These are phyloP conservation scores for Anguilla megastoma DNA, from an alignment of 2,797 vertebrate species.

Conservation along the genomic window DNA sequence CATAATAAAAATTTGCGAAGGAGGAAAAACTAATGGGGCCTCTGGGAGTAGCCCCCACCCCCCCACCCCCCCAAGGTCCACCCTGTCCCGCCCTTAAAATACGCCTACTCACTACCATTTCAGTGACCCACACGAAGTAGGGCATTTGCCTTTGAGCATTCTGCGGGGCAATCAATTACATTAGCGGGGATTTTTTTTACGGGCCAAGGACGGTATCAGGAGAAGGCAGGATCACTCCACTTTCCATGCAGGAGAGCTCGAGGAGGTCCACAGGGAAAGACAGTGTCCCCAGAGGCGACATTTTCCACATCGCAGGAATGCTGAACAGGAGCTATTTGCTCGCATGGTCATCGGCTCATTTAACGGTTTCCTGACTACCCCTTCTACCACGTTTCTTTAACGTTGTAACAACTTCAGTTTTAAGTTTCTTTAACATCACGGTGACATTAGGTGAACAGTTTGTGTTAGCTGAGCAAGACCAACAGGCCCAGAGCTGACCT, in stretches of 20 bases:
- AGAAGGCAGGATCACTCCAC: slow-evolving; percentile 54
- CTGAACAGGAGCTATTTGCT: background rate
- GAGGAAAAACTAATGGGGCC: background rate
- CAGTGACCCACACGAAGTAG: slow-evolving; percentile 41
- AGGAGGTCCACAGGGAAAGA: slow-evolving; percentile 3
- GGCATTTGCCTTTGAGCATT: slow-evolving; percentile 40
- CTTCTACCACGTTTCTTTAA: background rate
- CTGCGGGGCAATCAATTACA: slow-evolving; percentile 54
- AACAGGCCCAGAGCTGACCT: background rate
- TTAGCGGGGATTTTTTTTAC: slow-evolving; percentile 27
- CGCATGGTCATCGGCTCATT: background rate
- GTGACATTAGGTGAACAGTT: background rate
- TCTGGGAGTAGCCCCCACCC: background rate
- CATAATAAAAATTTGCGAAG: slow-evolving; percentile 20
- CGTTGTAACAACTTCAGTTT: too few species aligned
- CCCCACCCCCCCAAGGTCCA: background rate
- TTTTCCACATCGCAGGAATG: background rate
- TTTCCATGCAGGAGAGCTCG: background rate
- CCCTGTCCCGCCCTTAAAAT: slow-evolving; percentile 4
- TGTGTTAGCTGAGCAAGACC: background rate
- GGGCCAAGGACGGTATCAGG: slow-evolving; percentile 37
- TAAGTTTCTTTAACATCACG: background rate
- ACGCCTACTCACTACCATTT: slow-evolving; percentile 21
- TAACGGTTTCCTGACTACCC: background rate
- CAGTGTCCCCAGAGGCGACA: background rate